Percentiles rank a stretch among this genome's conserved stretches.
phyloP scores from a whole-genome alignment of 2,113 vertebrate species.

The Heterocephalus glaber region DNA sequence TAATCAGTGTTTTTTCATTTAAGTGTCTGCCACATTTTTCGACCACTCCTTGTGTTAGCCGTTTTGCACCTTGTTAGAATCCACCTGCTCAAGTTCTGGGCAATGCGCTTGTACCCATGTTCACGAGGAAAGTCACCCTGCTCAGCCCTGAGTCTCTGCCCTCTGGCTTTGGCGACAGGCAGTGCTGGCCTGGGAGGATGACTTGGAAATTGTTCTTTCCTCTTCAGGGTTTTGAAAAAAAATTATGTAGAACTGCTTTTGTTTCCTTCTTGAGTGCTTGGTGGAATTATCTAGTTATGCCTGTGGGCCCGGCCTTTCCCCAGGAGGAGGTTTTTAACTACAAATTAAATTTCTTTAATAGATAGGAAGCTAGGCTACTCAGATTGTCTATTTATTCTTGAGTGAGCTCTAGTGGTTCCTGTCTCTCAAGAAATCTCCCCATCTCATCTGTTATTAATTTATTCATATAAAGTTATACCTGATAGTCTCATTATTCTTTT shows the following conservation, averaged over 20 bases:
- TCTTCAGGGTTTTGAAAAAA: neutral
- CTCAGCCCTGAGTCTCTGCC: neutral
- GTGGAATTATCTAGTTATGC: neutral
- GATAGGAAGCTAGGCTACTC: neutral
- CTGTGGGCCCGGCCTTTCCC: neutral
- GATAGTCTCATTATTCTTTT: neutral
- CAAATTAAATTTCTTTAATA: constrained; percentile 34
- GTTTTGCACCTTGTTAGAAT: neutral
- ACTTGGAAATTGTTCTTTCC: neutral
- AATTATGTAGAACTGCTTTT: neutral
- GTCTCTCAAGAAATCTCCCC: neutral
- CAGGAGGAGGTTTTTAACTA: neutral
- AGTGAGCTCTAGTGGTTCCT: neutral
- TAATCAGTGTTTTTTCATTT: neutral
- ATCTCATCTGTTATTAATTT: neutral
- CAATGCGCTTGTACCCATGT: neutral
- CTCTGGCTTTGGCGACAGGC: neutral
- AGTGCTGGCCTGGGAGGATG: neutral
- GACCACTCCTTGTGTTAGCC: neutral
- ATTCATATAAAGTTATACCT: neutral
- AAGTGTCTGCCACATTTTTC: neutral
- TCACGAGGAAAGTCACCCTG: neutral
- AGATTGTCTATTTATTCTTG: neutral
- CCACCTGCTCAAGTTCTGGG: neutral
- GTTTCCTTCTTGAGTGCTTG: neutral